A percentile compares a stretch with the other conserved stretches of the same genome.
phyloP scores from a whole-genome alignment of 2,888 invertebrate species.

The Philereme transversata region DNA sequence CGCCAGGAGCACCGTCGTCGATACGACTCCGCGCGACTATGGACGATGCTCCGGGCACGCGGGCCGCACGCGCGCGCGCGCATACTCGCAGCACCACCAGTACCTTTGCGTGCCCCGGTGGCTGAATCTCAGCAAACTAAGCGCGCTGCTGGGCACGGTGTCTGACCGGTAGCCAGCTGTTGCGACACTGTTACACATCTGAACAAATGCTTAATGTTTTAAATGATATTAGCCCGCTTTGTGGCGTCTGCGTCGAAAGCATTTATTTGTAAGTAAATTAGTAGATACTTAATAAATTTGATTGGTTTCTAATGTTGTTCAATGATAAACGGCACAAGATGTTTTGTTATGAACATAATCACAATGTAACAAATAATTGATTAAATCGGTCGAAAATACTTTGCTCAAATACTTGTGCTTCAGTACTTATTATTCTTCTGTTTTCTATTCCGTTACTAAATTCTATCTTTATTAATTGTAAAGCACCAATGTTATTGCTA shows the following conservation, averaged over 20 bases:
- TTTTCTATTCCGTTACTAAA: background rate
- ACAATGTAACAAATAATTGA: too few species aligned
- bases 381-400: too few species aligned
- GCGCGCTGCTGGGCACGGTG: conserved; percentile 55
- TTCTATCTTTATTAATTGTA: background rate
- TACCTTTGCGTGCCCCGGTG: conserved; percentile 50
- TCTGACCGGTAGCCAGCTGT: conserved; percentile 58
- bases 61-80: conserved; percentile 14
- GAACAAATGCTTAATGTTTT: background rate
- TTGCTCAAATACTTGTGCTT: background rate
- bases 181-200: background rate
- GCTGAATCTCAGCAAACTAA: conserved; percentile 62
- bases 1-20: conserved; percentile 20
- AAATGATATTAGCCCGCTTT: conserved; percentile 1
- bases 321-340: too few species aligned
- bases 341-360: too few species aligned
- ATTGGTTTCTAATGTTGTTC: background rate
- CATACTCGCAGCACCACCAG: conserved; percentile 7
- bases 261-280: conserved; percentile 4
- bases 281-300: background rate
- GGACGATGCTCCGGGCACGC: conserved; percentile 1
- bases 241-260: conserved; percentile 4
- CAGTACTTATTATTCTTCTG: background rate
- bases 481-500: background rate
- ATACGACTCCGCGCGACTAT: conserved; percentile 6